phyloP scores from a whole-genome alignment of 2,113 vertebrate species.

The Mionectes macconnelli region DNA sequence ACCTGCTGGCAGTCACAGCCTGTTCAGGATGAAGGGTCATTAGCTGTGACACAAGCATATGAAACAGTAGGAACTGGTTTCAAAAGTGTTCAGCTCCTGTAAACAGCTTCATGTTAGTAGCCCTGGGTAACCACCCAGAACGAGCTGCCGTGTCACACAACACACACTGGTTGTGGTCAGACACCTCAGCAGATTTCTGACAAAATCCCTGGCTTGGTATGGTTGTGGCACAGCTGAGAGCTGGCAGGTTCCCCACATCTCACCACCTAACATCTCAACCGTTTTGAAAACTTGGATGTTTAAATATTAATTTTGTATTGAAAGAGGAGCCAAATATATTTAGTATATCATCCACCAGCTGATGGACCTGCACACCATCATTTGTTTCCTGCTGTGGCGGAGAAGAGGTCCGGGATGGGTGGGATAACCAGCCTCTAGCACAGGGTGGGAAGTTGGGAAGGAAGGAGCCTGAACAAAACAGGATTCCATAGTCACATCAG shows the following conservation, averaged over 20 bases:
- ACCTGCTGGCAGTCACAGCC: neutral
- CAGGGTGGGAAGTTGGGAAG: neutral
- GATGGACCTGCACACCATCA: fast-evolving
- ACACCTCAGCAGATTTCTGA: neutral
- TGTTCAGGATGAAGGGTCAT: neutral
- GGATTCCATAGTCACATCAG: neutral
- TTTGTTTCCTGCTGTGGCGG: neutral
- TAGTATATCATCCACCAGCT: neutral
- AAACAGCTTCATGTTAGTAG: neutral
- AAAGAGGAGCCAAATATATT: neutral
- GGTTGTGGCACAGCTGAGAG: neutral
- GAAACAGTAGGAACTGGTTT: neutral
- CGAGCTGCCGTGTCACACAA: neutral
- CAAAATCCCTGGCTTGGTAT: fast-evolving
- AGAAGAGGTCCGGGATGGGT: neutral
- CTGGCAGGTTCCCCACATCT: fast-evolving
- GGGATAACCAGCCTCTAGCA: neutral
- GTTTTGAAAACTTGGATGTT: neutral
- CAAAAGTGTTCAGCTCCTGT: neutral
- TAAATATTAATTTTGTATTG: neutral
- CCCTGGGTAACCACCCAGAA: neutral
- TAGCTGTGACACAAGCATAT: neutral
- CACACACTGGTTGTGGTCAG: fast-evolving
- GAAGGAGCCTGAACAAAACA: neutral
- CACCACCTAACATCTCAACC: neutral